Evolutionary conservation across 2,797 vertebrate genomes (phyloP), one percentile per base, ranked within the genome.

Genomic region (Delichon dasypus): DNA sequence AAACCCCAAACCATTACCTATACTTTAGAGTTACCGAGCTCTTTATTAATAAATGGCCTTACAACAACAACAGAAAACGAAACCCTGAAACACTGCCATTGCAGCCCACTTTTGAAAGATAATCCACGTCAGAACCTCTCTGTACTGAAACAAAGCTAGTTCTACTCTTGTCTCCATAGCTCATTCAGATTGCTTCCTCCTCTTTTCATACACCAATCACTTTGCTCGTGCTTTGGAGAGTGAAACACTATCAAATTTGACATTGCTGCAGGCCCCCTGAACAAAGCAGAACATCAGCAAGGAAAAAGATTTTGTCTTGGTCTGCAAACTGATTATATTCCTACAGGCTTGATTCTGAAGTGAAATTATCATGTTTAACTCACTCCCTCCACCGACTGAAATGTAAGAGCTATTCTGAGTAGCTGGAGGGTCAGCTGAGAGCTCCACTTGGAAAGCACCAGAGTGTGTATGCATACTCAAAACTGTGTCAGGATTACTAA

Each of bases 211-310:
- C 85, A 51, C n/a, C 17, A 80, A 4, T 92, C 92, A 84, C 40
- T 67, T 85, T 83, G 40, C 13, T 67, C 7, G 6, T 68, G 27
- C 79, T 94, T 95, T 79, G 54, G 88, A 85, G 47, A 94, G 72
- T 74, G 72, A 42, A 89, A 92, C 77, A 50, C 54, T 87, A 93
- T 94, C 64, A 76, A 74, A 94, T 88, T 40, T 92, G 80, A 96
- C 70, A 91, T 79, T 91, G 71, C 64, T 96, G 48, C 83, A 71
- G 90, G 88, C 40, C 44, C 34, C 57, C 57, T 73, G 90, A 91
- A 84, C 78, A 91, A 92, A 94, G 89, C 68, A 90, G 87, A 91
- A 93, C 50, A 95, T 93, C 86, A 93, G 73, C 66, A 83, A 86
- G 71, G 76, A 86, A 85, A 92, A 92, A 81, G 51, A 90, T 85